Conservation (phyloP, 53 echinoderm and acorn worm genomes). For the Hippasteria phrygiana region DNA sequence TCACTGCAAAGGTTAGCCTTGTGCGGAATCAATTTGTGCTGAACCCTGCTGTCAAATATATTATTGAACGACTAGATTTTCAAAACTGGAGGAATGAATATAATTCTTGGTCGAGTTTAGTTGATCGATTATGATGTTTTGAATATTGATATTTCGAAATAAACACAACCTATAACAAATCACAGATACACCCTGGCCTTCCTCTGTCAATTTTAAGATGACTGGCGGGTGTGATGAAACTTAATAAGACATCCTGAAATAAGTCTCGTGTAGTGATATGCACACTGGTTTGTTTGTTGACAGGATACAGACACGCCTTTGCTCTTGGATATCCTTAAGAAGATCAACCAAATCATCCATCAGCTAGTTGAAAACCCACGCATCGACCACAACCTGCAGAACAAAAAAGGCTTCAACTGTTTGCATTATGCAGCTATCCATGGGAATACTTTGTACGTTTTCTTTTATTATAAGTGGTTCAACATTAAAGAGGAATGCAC, state of each 20-base stretch:
- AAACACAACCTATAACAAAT: no score
- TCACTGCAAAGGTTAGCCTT: no score
- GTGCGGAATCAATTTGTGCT: no score
- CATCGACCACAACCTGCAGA: neutral
- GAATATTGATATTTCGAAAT: no score
- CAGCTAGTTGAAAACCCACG: constrained; percentile 32
- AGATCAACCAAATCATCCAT: constrained; percentile 23
- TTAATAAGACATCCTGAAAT: neutral
- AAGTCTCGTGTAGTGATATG: neutral
- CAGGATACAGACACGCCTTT: constrained; percentile 28
- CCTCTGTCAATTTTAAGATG: no score
- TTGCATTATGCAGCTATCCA: constrained; percentile 36
- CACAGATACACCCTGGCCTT: no score
- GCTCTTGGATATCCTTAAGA: constrained; percentile 29
- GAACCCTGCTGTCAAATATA: no score
- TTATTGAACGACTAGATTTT: no score
- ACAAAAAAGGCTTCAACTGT: constrained; percentile 39
- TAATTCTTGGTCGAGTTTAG: no score
- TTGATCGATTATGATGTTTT: no score
- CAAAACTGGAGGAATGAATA: no score
- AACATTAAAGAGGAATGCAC: neutral
- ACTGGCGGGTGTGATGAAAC: no score
- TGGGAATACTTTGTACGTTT: constrained; percentile 35
- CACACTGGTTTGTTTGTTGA: neutral
- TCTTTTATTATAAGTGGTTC: neutral